Base-by-base conservation (phyloP, 2,888 invertebrate genomes). In the Thecocarcelia acutangulata region DNA sequence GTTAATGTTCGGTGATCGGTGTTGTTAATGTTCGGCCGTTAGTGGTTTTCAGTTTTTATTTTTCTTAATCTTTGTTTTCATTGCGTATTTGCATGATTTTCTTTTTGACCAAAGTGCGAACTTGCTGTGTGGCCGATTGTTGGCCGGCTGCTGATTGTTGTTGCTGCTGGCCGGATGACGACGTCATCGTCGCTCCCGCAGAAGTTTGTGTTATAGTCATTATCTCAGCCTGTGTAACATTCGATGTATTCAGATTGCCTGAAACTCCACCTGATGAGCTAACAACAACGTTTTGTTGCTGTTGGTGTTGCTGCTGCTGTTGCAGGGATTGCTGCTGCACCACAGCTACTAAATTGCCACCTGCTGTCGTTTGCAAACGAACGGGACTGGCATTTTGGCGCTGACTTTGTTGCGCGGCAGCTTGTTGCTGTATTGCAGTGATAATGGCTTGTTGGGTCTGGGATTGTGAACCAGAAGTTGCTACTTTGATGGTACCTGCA, bases 341-440 rank as follows among this genome's bases (percentile, higher is more conserved):
- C 17, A 94, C 93, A 4, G 93, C 92, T 9, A 94, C 91, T 28
- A 93, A 88, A 40, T 93, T 93, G 8, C 92, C 91, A 44, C 91
- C 88, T 70, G 89, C 90, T 66, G 88, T 91, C 21, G 93, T 91
- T 88, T 94, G 93, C 83, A 93, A 91, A 64, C 93, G 92, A 28
- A 94, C 93, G 76, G 93, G 94, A 87, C 93, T 93, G 4, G 92
- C 90, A 83, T 91, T 92, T 85, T 93, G 93, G 1, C 93, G 89
- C 89, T 91, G 93, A 87, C 91, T 92, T 84, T 91, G 92, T 85
- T 91, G 92, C 79, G 90, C 93, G 83, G 90, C 92, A 84, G 90
- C 92, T 85, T 92, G 92, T 17, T 93, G 92, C 81, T 87, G 87
- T 76, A 89, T 86, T 86, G 93, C 93, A 19, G 92, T 92, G 56